Base-by-base conservation (phyloP, 2,797 vertebrate genomes). In the Okamejei kenojei region DNA sequence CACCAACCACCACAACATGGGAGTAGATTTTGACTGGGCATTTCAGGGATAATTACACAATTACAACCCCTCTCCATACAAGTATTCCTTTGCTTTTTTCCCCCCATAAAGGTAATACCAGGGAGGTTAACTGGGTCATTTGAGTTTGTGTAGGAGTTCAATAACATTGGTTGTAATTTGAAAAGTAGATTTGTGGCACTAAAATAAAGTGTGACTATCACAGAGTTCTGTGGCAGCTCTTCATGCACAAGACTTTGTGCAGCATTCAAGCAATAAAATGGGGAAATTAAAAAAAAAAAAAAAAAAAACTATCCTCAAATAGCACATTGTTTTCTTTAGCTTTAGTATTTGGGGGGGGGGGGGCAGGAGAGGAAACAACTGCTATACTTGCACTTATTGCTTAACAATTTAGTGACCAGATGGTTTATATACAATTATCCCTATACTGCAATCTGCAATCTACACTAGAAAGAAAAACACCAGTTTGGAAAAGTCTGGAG, bases 401-500 rank as follows among this genome's bases (percentile, higher is more conserved):
- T 76, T n/a, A 74, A 91, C 38, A 92, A 90, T 38, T 71, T 35
- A 71, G 71, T 92, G 45, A 92, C 54, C 21, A 68, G 65, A 71
- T 68, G 23, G 90, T 92, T 92, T 92, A 92, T 92, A n/a, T 92
- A 92, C 90, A 92, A 76, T 92, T 65, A 92, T 58, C 90, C 90
- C 88, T 91, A 91, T 45, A 91, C 88, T 92, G 90, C 45, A 76
- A 38, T 92, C 88, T 92, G 90, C 45, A 76, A 38, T 92, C 90
- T 92, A 92, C 90, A 92, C 90, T 92, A 92, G 23, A 92, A 92
- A 92, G 90, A 92, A 92, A 92, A 58, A 76, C 38, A 54, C 71
- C 90, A 76, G 38, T 74, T 92, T 92, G 68, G 35, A 92, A 92
- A 92, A 92, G 15, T 15, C 38, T 74, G 71, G 71, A 92, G 90